Evolutionary conservation across 1,140 invertebrate genomes (phyloP), one percentile per base, ranked within the genome.

Genomic region (Euura lappo): DNA sequence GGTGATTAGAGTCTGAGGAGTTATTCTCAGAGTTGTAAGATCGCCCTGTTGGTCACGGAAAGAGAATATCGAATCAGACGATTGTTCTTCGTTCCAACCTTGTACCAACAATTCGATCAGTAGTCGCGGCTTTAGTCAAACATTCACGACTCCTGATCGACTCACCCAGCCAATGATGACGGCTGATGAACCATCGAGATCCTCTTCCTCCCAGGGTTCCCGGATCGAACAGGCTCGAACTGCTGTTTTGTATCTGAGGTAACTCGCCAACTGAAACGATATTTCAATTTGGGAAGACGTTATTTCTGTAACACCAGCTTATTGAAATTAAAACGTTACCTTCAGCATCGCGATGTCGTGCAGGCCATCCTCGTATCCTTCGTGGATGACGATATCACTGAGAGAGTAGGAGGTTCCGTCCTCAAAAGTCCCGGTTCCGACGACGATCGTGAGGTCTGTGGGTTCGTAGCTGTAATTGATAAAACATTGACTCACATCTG

Each of bases 301-400:
- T 51, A 51, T 51, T 51, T 51, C 47, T 51, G 6, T 51, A 7
- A 7, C 47, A 51, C 6, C 6, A 51, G 11, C 11, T 28, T 0
- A 28, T 28, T 28, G 28, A 28, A 28, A 28, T 28, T 28, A 1
- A 28, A 28, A 28, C 28, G 28, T 28, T 28, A 68, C 66, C 66
- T 68, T 68, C 7, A 68, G 13, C 44, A 68, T 42, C 3, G 66
- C 66, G 13, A 68, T 68, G 44, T 68, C 66, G 44, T 68, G 11
- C 3, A 13, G 11, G 10, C 3, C 5, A 7, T 11, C 11, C 4
- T 11, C 44, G 44, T 13, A 68, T 13, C 28, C 11, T 68, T 68
- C 66, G 8, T 68, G 66, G 10, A 7, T 68, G 44, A 68, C 3
- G 3, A 68, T 8, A 5, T 68, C 28, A 13, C 3, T 68, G 13